Evolutionary conservation across 2,888 invertebrate species (phyloP), one percentile per base, ranked within the genome.

Genomic region (Leptothorax acervorum): DNA sequence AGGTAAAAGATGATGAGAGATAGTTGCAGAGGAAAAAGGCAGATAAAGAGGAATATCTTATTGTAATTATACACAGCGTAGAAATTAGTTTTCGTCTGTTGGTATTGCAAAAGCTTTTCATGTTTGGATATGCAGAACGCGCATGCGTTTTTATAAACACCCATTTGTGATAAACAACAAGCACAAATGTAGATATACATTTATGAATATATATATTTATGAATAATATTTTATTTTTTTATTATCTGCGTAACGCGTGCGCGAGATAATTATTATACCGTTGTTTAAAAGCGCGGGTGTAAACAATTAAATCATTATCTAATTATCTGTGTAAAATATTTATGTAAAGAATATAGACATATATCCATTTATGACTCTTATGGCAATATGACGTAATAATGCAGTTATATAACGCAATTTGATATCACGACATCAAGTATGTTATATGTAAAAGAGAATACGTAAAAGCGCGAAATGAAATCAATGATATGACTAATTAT

Each of bases 11-110:
- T 60, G 31, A 39, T n/a, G 48, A 82, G 68, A 70, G 48, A 73
- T 57, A 48, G 51, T 11, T 60, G 63, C 23, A 70, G 63, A 65
- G 79, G 28, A 68, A 75, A 68, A 83, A 74, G 73, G 18, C 28
- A 60, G 35, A 81, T 81, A 81, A 78, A 87, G 87, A 89, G 87
- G 83, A 90, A 92, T 92, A 90, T 90, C 87, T 92, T 91, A 91
- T 92, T 92, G 90, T 90, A 91, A 91, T 92, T 92, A 90, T 90
- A 91, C 92, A 91, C 90, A 86, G 88, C 86, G 79, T 88, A 85
- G 90, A 87, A 87, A 88, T 90, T 89, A 85, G 85, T 71, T 71
- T 84, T 87, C 71, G 53, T 85, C 45, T 83, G 82, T 84, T 83
- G 82, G 71, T 15, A 63, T 35, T 48, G 15, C 74, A 76, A 23